phyloP scores from a whole-genome alignment of 2,797 vertebrate species.

The Chelonia mydas region DNA sequence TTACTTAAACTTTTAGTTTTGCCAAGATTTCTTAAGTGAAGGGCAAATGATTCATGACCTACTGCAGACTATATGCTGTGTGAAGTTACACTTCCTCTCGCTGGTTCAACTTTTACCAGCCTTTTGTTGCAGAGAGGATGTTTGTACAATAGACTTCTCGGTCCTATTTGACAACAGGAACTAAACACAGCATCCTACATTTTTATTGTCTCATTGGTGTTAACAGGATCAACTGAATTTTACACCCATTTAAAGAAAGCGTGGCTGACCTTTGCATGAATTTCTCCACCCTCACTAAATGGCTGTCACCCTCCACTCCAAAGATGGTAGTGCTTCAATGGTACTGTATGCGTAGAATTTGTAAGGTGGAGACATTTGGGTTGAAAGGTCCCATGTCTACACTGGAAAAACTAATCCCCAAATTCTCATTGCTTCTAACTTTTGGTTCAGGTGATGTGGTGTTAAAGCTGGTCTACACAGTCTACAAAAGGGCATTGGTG shows the following conservation, averaged over 20 bases:
- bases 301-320: neutral
- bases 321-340: neutral
- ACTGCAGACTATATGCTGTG: neutral
- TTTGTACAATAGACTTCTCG: neutral
- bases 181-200: neutral
- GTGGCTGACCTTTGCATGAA: neutral
- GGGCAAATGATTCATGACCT: neutral
- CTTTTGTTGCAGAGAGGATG: no score
- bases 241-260: neutral
- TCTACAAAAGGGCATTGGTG: neutral
- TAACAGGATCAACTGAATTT: fast-evolving
- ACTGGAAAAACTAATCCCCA: no score
- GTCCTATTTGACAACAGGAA: neutral
- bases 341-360: neutral
- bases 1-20: neutral
- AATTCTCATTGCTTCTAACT: no score
- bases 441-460: no score
- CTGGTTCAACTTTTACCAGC: neutral
- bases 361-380: neutral
- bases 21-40: neutral
- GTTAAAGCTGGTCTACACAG: no score
- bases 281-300: neutral
- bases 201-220: fast-evolving
- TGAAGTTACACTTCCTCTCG: neutral
- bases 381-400: no score